These are phyloP conservation scores for Diphyllodes magnificus DNA, from an alignment of 2,113 vertebrate genomes.

Conservation along the genomic window DNA sequence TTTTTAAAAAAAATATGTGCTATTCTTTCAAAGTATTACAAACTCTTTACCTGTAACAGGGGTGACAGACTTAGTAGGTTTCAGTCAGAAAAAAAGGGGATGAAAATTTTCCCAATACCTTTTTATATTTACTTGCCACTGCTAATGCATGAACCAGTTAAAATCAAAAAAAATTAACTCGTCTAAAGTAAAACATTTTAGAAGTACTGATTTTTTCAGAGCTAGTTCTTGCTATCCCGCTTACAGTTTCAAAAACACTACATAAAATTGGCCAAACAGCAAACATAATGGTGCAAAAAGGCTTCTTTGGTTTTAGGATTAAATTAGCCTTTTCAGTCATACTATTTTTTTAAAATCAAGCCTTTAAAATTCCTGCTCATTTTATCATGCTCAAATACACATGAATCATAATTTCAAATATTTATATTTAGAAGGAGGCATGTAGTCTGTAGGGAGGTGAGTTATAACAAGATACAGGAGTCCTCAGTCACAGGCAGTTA, in stretches of 20 bases:
- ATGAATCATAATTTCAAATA: slow-evolving; percentile 22
- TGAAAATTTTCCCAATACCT: neutral
- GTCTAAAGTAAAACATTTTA: neutral
- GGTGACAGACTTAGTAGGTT: neutral
- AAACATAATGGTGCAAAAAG: neutral
- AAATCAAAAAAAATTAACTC: neutral
- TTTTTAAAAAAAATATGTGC: accelerated
- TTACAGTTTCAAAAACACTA: neutral
- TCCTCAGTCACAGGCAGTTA: slow-evolving; percentile 37
- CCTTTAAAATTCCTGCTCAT: neutral
- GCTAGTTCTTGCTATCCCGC: neutral
- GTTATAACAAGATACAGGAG: neutral
- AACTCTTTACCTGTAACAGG: neutral
- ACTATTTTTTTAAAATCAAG: neutral
- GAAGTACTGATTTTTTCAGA: neutral
- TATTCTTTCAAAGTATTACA: neutral
- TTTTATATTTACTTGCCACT: neutral
- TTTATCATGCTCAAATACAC: neutral
- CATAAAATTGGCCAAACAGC: neutral
- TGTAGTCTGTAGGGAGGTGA: neutral
- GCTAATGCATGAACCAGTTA: neutral
- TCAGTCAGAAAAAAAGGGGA: neutral
- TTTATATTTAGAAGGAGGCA: slow-evolving; percentile 16
- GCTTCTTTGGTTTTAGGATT: neutral
- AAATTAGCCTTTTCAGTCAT: neutral